Evolutionary conservation across 1,140 invertebrate species (phyloP).

Genomic region (Drosophila guanche): DNA sequence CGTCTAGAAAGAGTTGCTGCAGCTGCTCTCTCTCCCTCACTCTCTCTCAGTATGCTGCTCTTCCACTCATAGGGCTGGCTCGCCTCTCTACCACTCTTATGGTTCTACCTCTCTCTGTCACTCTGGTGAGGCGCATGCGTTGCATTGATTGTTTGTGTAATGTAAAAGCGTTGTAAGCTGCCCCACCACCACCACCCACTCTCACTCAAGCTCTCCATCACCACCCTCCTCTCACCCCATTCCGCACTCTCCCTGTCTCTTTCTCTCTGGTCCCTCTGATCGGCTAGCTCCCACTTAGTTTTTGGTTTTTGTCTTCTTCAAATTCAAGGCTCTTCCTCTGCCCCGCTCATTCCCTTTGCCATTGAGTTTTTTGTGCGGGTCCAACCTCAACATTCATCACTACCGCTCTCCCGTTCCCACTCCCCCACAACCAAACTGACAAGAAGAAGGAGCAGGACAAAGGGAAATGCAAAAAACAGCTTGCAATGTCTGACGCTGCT

Average conservation of each 20-base stretch:
- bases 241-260: not conserved
- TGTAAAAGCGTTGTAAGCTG: constrained; percentile 65
- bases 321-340: constrained; percentile 62
- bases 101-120: constrained; percentile 6
- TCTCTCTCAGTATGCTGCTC: constrained; percentile 5
- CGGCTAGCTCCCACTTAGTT: constrained; percentile 28
- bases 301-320: constrained; percentile 41
- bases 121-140: constrained; percentile 53
- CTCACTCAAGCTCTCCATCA: not conserved
- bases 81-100: constrained; percentile 1
- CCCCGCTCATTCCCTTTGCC: constrained; percentile 1
- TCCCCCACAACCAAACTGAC: constrained; percentile 1
- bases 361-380: constrained; percentile 11
- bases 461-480: constrained; percentile 45
- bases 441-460: constrained; percentile 18
- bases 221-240: not conserved
- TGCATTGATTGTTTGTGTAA: constrained; percentile 78
- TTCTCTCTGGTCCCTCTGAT: constrained; percentile 8
- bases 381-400: constrained; percentile 51
- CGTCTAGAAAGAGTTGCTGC: constrained; percentile 41
- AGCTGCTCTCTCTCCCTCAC: constrained; percentile 28
- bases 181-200: constrained; percentile 1
- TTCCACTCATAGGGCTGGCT: constrained; percentile 7
- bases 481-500: constrained; percentile 20
- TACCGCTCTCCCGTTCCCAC: not conserved